Percentiles rank a stretch among this genome's conserved stretches.
phyloP scores from a whole-genome alignment of 2,113 vertebrate genomes.

The human region GRCh38 chr15:72114001-72114500 shows the following conservation, averaged over 20 bases:
- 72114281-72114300: conserved; percentile 4
- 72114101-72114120: conserved; percentile 21
- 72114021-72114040: not conserved
- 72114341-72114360: conserved; percentile 1
- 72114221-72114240: conserved; percentile 37
- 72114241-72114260: conserved; percentile 62
- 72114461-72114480: not conserved
- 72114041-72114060: not conserved
- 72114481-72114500: not conserved
- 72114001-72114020: not conserved
- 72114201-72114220: conserved; percentile 51
- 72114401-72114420: conserved; percentile 19
- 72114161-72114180: conserved; percentile 29
- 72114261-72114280: conserved; percentile 17
- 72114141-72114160: conserved; percentile 39
- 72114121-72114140: conserved; percentile 33
- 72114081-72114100: conserved; percentile 44
- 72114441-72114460: not conserved
- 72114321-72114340: not conserved
- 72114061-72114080: conserved; percentile 30
- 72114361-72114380: conserved; percentile 20
- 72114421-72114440: not conserved
- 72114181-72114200: conserved; percentile 33
- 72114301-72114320: not conserved
- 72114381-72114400: not conserved